Conservation (phyloP, 2,113 vertebrate species). For the Stigmatopora argus region DNA sequence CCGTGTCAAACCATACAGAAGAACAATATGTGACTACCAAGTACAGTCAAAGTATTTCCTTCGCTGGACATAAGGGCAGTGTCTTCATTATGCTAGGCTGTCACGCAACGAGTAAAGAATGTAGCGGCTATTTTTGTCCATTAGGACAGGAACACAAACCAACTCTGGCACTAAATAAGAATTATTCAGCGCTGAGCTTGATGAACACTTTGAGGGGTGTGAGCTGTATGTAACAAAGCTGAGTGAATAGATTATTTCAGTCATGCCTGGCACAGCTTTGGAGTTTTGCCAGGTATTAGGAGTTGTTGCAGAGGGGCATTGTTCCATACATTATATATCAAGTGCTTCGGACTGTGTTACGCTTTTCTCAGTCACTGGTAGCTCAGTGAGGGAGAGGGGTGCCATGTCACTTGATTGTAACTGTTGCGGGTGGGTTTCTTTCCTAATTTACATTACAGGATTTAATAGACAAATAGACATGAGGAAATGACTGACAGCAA, state of each 20-base stretch:
- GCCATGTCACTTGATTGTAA: not conserved
- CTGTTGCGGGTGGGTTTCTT: not conserved
- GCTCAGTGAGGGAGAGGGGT: not conserved
- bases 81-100: constrained; percentile 1
- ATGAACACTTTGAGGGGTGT: not conserved
- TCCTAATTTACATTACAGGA: not conserved
- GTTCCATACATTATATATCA: not conserved
- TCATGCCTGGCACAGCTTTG: not conserved
- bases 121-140: constrained; percentile 7
- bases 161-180: constrained; percentile 5
- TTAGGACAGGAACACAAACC: constrained; percentile 16
- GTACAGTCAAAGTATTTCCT: not conserved
- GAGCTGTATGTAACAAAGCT: not conserved
- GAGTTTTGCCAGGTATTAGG: constrained; percentile 1
- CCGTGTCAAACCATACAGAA: constrained; percentile 13
- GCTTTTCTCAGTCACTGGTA: not conserved
- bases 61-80: not conserved
- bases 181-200: not conserved
- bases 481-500: too few species aligned
- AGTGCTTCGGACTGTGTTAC: not conserved
- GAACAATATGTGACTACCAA: constrained; percentile 12
- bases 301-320: constrained; percentile 3
- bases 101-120: constrained; percentile 7
- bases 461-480: too few species aligned
- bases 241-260: constrained; percentile 2